Evolutionary conservation across 2,888 invertebrate genomes (phyloP), one percentile per base, ranked within the genome.

Genomic region (Seladonia tumulorum): DNA sequence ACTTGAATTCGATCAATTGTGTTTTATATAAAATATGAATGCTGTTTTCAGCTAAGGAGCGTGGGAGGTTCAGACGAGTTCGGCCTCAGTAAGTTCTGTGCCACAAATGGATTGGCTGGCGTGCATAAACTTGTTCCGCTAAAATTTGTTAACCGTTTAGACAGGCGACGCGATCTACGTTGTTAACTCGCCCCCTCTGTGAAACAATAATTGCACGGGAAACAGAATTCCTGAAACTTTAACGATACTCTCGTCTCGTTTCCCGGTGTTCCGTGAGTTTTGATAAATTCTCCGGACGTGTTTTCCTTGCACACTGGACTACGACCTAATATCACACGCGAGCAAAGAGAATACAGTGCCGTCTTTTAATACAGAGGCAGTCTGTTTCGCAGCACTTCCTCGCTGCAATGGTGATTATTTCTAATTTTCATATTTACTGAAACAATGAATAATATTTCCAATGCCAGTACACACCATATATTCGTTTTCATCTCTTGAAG

Each of bases 171-270:
- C 60, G 60, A 35, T 66, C 66, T 16, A 16, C 66, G 35, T 16
- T 29, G 39, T 66, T 47, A 42, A 35, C 57, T 14, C 39, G 16
- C 53, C 63, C 22, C 16, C 14, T 29, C 25, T 35, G 42, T 14
- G 22, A 63, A 71, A 83, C 71, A 70, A 81, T 76, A 81, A 83
- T 83, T 72, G 71, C 75, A 8, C n/a, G 29, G 12, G 49, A 42
- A 75, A 71, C 47, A 70, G 47, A 60, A 35, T 49, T 42, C 71
- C 49, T 81, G 53, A 81, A 83, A 80, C 49, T 71, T 81, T 75
- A 71, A 81, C 71, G 39, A 49, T 68, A 57, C 42, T 49, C 60
- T 25, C 18, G 7, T 72, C 49, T 35, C 53, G 42, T 73, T 79
- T 79, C 63, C 18, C 14, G 5, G 16, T 16, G 47, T 29, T 66